A percentile compares a stretch with the other conserved stretches of the same genome.
phyloP scores from a whole-genome alignment of 2,113 vertebrate species.

The Pipa parva region DNA sequence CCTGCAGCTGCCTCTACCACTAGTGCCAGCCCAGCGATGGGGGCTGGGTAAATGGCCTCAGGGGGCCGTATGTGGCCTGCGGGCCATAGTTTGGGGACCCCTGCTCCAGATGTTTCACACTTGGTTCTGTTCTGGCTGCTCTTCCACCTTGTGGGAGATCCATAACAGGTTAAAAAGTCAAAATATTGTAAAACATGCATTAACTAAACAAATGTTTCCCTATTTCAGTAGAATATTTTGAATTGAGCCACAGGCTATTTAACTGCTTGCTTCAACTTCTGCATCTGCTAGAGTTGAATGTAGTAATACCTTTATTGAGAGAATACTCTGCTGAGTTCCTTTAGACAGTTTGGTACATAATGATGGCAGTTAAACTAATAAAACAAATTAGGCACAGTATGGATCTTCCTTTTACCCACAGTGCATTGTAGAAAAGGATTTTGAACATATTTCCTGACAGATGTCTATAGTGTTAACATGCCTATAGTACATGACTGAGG shows the following conservation, averaged over 20 bases:
- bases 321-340: conserved; percentile 38
- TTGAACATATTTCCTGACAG: conserved; percentile 41
- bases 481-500: conserved; percentile 31
- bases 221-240: conserved; percentile 48
- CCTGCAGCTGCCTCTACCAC: no score
- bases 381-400: conserved; percentile 42
- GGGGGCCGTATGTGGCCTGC: no score
- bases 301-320: conserved; percentile 29
- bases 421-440: conserved; percentile 24
- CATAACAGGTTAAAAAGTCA: conserved; percentile 51
- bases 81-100: no score
- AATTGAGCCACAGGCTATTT: conserved; percentile 48
- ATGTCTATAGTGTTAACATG: conserved; percentile 33
- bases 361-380: conserved; percentile 43
- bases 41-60: no score
- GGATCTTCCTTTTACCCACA: conserved; percentile 18
- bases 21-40: no score
- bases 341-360: conserved; percentile 39
- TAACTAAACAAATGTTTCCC: conserved; percentile 39
- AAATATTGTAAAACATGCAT: conserved; percentile 44
- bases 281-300: conserved; percentile 49
- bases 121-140: conserved; percentile 50
- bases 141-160: conserved; percentile 50
- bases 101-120: conserved; percentile 52
- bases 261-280: conserved; percentile 49